Conservation (phyloP, 2,888 invertebrate genomes). For the Drosophila borborema region DNA sequence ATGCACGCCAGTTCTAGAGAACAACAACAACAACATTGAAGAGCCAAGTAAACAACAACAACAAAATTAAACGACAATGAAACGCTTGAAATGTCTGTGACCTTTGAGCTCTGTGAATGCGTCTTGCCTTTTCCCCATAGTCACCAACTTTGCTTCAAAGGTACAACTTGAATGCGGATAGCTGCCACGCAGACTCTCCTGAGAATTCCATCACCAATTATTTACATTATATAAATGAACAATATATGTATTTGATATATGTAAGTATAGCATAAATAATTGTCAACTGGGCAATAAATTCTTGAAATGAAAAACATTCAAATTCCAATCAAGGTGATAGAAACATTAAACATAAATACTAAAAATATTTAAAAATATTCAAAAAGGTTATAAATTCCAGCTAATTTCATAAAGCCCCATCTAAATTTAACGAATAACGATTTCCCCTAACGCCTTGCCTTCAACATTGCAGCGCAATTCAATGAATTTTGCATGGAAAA, state of each 20-base stretch:
- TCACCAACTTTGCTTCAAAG: conserved; percentile 34
- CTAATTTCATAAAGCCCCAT: background rate
- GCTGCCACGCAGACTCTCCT: conserved; percentile 47
- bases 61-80: conserved; percentile 68
- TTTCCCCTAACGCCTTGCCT: background rate
- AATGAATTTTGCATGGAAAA: background rate
- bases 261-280: background rate
- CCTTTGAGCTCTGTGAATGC: conserved; percentile 47
- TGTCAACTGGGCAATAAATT: background rate
- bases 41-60: conserved; percentile 54
- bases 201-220: conserved; percentile 56
- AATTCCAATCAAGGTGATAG: background rate
- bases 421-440: background rate
- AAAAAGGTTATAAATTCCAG: too few species aligned
- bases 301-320: background rate
- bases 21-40: conserved; percentile 22
- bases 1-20: conserved; percentile 50
- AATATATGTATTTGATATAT: conserved; percentile 38
- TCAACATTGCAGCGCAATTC: background rate
- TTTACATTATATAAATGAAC: conserved; percentile 62
- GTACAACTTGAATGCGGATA: conserved; percentile 19
- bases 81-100: conserved; percentile 77
- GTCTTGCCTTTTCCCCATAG: background rate
- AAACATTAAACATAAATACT: background rate
- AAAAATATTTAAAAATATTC: background rate